A percentile compares a stretch with the other conserved stretches of the same genome.
These are phyloP conservation scores for Holcopasites calliopsidis DNA, from an alignment of 1,140 invertebrate genomes.

Conservation along the genomic window DNA sequence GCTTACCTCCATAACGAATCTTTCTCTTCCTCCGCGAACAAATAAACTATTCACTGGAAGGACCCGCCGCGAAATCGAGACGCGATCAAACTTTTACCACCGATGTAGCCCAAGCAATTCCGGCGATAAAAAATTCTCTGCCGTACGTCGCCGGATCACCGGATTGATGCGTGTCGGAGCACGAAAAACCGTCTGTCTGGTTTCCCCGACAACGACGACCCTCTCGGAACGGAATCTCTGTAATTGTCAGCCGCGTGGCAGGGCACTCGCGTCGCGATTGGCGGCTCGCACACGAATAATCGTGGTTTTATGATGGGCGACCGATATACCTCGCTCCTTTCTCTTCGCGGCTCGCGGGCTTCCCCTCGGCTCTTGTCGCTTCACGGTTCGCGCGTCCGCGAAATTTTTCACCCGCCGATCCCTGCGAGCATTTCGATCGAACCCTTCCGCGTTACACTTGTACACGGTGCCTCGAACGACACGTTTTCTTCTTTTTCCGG, in stretches of 20 bases:
- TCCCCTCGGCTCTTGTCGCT: conserved; percentile 20
- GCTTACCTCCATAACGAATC: conserved; percentile 55
- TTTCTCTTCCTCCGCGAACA: neutral
- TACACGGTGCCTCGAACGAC: neutral
- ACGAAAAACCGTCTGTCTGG: neutral
- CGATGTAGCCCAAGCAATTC: neutral
- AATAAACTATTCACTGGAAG: neutral
- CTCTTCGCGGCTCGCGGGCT: conserved; percentile 47
- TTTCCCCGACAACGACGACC: neutral
- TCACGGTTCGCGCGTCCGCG: neutral
- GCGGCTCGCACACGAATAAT: conserved; percentile 60
- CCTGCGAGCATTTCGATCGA: neutral
- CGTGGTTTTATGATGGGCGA: conserved; percentile 40
- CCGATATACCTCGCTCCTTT: conserved; percentile 53
- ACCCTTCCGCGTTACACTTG: neutral
- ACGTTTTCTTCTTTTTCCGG: too few relatives aligned
- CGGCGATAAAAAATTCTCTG: too few relatives aligned
- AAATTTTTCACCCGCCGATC: neutral
- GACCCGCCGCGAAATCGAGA: neutral
- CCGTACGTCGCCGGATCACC: too few relatives aligned
- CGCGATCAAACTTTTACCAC: neutral
- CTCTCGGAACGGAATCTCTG: neutral
- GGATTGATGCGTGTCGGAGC: neutral
- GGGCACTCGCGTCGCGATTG: conserved; percentile 47
- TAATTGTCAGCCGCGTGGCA: neutral